Base-by-base conservation (phyloP, 2,113 vertebrate genomes). In the Aptenodytes forsteri region DNA sequence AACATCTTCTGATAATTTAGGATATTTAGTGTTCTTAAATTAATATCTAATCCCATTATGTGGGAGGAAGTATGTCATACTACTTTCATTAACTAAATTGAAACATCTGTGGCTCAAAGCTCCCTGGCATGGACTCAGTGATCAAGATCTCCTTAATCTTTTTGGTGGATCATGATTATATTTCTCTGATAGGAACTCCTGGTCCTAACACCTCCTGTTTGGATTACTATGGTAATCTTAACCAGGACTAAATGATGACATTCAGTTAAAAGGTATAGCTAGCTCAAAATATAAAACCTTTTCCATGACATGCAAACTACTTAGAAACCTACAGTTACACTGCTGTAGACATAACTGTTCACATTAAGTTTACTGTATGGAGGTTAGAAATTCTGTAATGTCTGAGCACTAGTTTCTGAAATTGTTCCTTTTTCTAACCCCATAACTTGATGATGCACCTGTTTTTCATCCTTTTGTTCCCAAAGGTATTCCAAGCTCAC, bases 1-100 rank as follows among this genome's bases (percentile, higher is more conserved):
- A 87, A 84, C 47, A 83, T 91, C 71, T 88, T 76, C 67, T 84
- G 72, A 82, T 82, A 78, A 87, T 84, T 87, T 76, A 87, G 21
- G 17, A 44, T 91, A 92, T 86, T 77, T 62, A 46, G 13, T 84
- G 44, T 66, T 88, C 50, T 56, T 83, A 84, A 90, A 90, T 80
- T 78, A 83, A 89, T 91, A 79, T 47, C 26, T 86, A 83, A 87
- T 96, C 73, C 72, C 72, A 58, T 83, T 94, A 64, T 59, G 38
- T 67, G n/a, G 66, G 64, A 90, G 54, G 89, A 95, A 91, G n/a
- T 93, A 38, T 96, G 72, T 94, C 83, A 91, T 81, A 38, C 29
- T 70, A 66, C 55, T 94, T 95, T 77, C 38, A 89, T 84, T 91
- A 95, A 84, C 50, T 89, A 89, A 92, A 86, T 50, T 70, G 56